Percentiles rank a stretch among this genome's conserved stretches.
Conservation (phyloP, 2,797 vertebrate genomes). For the Anas acuta region DNA sequence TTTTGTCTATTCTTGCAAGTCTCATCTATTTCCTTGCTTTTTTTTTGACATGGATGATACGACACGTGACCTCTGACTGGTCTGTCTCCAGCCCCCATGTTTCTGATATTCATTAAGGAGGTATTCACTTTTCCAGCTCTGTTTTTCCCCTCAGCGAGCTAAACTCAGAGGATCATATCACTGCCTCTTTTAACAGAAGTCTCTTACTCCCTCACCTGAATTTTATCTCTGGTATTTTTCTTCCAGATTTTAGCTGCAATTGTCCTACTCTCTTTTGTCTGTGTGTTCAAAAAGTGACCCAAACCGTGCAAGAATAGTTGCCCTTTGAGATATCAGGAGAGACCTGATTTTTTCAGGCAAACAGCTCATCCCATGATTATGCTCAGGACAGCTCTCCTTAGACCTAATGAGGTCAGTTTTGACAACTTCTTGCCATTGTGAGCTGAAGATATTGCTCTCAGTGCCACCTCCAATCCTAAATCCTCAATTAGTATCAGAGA, state of each 20-base stretch:
- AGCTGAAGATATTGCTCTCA: not conserved
- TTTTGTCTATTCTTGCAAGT: slow-evolving; percentile 24
- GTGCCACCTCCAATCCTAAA: not conserved
- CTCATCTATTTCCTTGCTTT: slow-evolving; percentile 59
- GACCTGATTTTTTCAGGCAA: not conserved
- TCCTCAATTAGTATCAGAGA: not conserved
- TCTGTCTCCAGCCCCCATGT: slow-evolving; percentile 1
- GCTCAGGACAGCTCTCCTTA: not conserved
- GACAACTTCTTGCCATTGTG: not conserved
- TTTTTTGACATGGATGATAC: not conserved
- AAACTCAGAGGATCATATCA: not conserved
- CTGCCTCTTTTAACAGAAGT: not conserved
- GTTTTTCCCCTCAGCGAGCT: not conserved
- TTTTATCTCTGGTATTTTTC: not conserved
- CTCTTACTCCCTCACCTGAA: not conserved
- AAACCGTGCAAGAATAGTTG: not conserved
- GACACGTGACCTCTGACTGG: slow-evolving; percentile 22
- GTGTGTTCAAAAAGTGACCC: not conserved
- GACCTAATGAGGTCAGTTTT: not conserved
- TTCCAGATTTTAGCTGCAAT: not conserved
- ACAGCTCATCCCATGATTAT: not conserved
- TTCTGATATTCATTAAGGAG: slow-evolving; percentile 48
- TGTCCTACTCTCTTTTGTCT: not conserved
- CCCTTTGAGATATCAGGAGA: not conserved
- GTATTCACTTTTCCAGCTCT: slow-evolving; percentile 11